Conservation (phyloP, 2,113 vertebrate species). For the Lophura nycthemera region DNA sequence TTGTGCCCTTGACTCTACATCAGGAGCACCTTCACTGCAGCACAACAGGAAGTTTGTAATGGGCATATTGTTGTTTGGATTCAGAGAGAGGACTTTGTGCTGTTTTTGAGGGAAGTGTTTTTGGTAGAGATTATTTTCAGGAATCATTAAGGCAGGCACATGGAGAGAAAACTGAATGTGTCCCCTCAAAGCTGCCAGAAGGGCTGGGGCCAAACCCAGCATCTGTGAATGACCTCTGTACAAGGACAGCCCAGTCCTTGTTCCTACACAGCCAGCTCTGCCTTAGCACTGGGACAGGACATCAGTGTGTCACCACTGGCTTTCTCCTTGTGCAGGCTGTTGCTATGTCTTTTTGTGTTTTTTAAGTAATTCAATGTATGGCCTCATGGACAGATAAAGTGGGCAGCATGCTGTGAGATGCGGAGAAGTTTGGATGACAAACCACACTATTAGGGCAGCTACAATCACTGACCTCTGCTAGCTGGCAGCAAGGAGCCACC, state of each 20-base stretch:
- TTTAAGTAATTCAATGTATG: neutral
- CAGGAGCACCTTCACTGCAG: neutral
- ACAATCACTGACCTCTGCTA: neutral
- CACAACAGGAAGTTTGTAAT: neutral
- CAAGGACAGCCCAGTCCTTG: neutral
- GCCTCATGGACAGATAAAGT: accelerated
- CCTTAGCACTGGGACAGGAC: neutral
- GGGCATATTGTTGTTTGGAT: neutral
- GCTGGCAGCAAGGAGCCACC: neutral
- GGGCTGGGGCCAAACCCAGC: neutral
- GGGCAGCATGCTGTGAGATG: neutral
- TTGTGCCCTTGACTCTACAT: neutral
- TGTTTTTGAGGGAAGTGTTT: neutral
- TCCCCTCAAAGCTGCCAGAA: neutral
- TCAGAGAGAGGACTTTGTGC: conserved; percentile 2
- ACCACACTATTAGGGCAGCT: neutral
- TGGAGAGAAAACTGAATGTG: neutral
- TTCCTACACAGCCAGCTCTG: neutral
- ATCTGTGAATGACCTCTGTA: neutral
- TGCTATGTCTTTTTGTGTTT: neutral
- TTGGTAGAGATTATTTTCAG: conserved; percentile 25
- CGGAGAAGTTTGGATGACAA: neutral
- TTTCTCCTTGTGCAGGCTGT: neutral
- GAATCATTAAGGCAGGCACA: neutral
- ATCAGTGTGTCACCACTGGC: neutral